Percentiles rank a stretch among this genome's conserved stretches.
phyloP scores from a whole-genome alignment of 37 sponge, comb jelly and placozoan species.

The Beroe forskalii region DNA sequence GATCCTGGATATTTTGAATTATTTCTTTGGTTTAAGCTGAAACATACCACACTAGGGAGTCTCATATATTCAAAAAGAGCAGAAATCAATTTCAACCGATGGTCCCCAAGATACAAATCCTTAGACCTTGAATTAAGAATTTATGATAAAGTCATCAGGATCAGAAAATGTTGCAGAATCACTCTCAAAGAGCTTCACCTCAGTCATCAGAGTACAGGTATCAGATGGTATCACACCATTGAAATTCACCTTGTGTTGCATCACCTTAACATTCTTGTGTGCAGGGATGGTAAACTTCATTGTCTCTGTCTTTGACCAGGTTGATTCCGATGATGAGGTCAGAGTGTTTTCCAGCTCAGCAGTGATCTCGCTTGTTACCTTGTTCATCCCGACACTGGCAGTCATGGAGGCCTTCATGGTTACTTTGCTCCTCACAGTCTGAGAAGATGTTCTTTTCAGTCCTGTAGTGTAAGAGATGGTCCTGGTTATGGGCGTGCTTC shows the following conservation, averaged over 20 bases:
- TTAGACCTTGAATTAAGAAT: no score
- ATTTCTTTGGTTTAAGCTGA: no score
- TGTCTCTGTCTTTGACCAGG: not conserved
- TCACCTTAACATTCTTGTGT: not conserved
- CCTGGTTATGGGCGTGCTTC: not conserved
- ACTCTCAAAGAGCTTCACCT: no score
- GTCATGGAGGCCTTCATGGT: not conserved
- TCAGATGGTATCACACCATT: not conserved
- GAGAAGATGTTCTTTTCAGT: not conserved
- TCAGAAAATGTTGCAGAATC: no score
- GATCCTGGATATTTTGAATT: no score
- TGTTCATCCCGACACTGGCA: not conserved
- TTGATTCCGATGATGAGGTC: not conserved
- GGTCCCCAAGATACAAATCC: no score
- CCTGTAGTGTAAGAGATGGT: not conserved
- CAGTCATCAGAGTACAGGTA: not conserved
- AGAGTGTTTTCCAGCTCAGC: not conserved
- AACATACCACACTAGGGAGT: no score
- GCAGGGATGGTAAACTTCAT: no score
- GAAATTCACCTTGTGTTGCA: not conserved
- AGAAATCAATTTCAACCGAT: no score
- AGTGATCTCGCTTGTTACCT: not conserved
- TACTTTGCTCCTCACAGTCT: not conserved
- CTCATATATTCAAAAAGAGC: no score
- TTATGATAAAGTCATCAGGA: no score